These are phyloP conservation scores for Aplochiton taeniatus DNA, from an alignment of 2,797 vertebrate species.

Conservation along the genomic window DNA sequence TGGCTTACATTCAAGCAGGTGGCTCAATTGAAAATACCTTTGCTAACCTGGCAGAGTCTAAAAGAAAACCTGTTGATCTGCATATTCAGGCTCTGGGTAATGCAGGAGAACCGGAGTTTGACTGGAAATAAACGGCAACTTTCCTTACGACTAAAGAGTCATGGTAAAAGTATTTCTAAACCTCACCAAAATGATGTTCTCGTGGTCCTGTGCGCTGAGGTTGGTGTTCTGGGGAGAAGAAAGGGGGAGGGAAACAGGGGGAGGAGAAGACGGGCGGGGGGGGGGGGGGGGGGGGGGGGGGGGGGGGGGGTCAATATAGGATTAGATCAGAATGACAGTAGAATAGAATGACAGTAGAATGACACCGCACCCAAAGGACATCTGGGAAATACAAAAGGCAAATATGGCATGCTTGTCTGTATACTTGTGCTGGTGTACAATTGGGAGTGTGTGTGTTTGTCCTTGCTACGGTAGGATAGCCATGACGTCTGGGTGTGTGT, in stretches of 20 bases:
- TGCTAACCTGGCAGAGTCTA: too few species aligned
- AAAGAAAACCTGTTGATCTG: too few species aligned
- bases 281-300: background rate
- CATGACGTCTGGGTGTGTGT: background rate
- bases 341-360: background rate
- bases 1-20: too few species aligned
- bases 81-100: too few species aligned
- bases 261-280: background rate
- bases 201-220: constrained; percentile 93
- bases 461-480: background rate
- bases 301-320: background rate
- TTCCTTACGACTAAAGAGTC: too few species aligned
- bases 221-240: constrained; percentile 84
- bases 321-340: background rate
- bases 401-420: background rate
- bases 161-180: constrained; percentile 33
- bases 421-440: background rate
- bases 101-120: too few species aligned
- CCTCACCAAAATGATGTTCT: constrained; percentile 98
- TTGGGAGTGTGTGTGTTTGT: constrained; percentile 2
- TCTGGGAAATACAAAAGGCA: background rate
- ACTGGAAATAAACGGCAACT: too few species aligned
- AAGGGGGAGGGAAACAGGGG: background rate
- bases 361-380: constrained; percentile 16
- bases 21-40: too few species aligned